Conservation (phyloP, 2,113 vertebrate genomes). For the Callithrix jacchus region DNA sequence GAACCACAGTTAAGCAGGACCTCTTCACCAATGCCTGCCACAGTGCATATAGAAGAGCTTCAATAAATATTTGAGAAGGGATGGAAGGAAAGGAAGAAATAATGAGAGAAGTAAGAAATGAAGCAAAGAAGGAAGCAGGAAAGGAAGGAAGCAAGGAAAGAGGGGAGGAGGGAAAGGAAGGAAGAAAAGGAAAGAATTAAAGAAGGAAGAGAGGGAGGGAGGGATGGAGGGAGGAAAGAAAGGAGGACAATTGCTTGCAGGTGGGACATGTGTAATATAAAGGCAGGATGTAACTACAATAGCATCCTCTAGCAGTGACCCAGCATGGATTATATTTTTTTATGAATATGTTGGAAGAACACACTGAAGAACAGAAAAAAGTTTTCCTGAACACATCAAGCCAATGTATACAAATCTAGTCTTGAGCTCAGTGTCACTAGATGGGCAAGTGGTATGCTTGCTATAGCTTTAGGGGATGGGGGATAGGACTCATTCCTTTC, state of each 20-base stretch:
- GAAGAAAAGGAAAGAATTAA: not conserved
- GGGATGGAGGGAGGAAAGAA: too few relatives aligned
- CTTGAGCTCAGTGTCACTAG: not conserved
- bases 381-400: not conserved
- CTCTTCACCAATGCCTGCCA: not conserved
- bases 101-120: not conserved
- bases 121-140: too few relatives aligned
- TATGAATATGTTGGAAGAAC: not conserved
- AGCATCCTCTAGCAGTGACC: not conserved
- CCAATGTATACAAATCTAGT: not conserved
- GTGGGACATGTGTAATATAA: not conserved
- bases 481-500: not conserved
- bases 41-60: not conserved
- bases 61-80: not conserved
- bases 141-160: not conserved
- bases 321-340: not conserved
- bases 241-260: not conserved
- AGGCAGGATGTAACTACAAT: not conserved
- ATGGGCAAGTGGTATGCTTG: not conserved
- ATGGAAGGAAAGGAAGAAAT: not conserved
- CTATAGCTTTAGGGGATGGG: not conserved
- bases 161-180: too few relatives aligned
- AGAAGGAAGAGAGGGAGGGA: too few relatives aligned
- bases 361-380: not conserved
- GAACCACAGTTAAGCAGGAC: not conserved